A percentile compares a stretch with the other conserved stretches of the same genome.
Evolutionary conservation across 2,888 invertebrate genomes (phyloP).

Genomic region (Idaea aversata): DNA sequence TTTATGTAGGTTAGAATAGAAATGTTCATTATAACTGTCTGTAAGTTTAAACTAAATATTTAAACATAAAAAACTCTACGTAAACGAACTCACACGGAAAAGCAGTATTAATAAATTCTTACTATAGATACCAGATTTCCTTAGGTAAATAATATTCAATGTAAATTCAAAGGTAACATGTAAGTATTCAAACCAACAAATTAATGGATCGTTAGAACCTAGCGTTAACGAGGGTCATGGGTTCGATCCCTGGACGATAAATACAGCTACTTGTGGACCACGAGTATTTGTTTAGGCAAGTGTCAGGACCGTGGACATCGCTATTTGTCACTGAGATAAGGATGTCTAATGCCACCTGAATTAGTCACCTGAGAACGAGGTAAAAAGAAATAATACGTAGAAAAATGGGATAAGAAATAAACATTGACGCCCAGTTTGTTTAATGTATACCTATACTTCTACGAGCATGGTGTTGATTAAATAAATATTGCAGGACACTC

Average conservation of each 20-base stretch:
- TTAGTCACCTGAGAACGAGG: not conserved
- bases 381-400: not conserved
- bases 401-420: not conserved
- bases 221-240: not conserved
- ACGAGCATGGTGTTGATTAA: too few species aligned
- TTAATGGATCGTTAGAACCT: not conserved
- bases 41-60: too few species aligned
- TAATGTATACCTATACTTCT: too few species aligned
- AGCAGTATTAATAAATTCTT: too few species aligned
- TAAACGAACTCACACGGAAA: too few species aligned
- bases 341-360: not conserved
- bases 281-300: not conserved
- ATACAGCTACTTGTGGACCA: not conserved
- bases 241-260: slow-evolving; percentile 1
- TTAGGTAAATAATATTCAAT: not conserved
- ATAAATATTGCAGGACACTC: too few species aligned
- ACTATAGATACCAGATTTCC: too few species aligned
- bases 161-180: not conserved
- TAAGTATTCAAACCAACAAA: not conserved
- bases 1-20: too few species aligned
- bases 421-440: too few species aligned
- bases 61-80: too few species aligned
- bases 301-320: not conserved
- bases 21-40: too few species aligned
- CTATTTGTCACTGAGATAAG: not conserved